A percentile compares a stretch with the other conserved stretches of the same genome.
Conservation (phyloP, 2,888 invertebrate species). For the Melanostoma mellinum region DNA sequence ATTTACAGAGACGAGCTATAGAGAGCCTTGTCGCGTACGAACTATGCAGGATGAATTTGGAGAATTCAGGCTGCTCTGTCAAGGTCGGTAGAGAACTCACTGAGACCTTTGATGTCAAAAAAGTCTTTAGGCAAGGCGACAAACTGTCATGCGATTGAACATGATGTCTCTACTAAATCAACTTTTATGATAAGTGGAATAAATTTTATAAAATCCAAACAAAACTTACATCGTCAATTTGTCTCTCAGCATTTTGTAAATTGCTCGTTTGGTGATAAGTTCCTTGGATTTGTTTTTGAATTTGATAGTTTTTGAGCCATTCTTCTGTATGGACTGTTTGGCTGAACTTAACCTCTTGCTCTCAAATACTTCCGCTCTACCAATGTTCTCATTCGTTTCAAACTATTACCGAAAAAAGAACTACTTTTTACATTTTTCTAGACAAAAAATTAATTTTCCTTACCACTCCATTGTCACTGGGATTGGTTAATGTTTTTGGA, state of each 20-base stretch:
- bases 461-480: slow-evolving; percentile 62
- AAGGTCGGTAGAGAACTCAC: too few species aligned
- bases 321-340: neutral
- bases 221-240: slow-evolving; percentile 40
- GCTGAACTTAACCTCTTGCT: neutral
- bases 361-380: neutral
- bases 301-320: neutral
- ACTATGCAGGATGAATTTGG: too few species aligned
- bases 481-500: slow-evolving; percentile 82
- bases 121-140: too few species aligned
- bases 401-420: slow-evolving; percentile 8
- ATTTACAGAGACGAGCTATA: too few species aligned
- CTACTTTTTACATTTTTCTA: neutral
- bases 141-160: too few species aligned
- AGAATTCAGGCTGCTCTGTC: too few species aligned
- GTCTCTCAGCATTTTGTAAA: slow-evolving; percentile 36
- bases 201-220: neutral
- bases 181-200: neutral
- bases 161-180: neutral
- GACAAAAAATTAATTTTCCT: neutral
- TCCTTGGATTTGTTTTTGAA: neutral
- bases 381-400: slow-evolving; percentile 1
- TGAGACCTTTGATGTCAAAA: too few species aligned
- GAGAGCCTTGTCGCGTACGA: too few species aligned
- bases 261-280: slow-evolving; percentile 33